Evolutionary conservation across 2,797 vertebrate genomes (phyloP).

Genomic region (Pelochelys cantorii): DNA sequence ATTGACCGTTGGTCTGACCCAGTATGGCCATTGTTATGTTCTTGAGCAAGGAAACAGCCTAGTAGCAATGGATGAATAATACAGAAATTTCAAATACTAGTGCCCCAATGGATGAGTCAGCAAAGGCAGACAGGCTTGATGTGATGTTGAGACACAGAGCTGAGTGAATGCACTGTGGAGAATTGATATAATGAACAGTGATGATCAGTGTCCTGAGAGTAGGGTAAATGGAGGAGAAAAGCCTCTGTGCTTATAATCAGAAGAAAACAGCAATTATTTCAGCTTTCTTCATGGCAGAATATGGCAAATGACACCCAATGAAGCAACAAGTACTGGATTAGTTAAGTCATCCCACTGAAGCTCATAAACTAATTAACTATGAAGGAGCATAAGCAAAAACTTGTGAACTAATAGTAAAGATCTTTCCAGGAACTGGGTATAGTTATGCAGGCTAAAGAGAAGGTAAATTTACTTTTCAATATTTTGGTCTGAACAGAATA

Average conservation of each 20-base stretch:
- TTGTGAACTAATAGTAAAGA: background rate
- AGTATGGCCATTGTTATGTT: no score
- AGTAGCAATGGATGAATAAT: background rate
- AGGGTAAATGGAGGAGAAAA: background rate
- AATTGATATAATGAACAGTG: slow-evolving; percentile 22
- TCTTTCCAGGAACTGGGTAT: background rate
- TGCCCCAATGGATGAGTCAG: background rate
- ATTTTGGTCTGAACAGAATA: background rate
- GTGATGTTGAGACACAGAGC: background rate
- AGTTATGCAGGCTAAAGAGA: background rate
- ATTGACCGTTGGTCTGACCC: no score
- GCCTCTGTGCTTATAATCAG: background rate
- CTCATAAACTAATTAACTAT: background rate
- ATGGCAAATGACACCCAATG: background rate
- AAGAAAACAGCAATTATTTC: slow-evolving; percentile 18
- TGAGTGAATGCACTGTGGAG: background rate
- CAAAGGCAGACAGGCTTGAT: background rate
- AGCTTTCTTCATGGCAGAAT: slow-evolving; percentile 7
- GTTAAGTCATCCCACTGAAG: slow-evolving; percentile 21
- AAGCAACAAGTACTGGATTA: background rate
- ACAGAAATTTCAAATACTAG: background rate
- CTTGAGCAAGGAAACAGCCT: background rate
- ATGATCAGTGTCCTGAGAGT: slow-evolving; percentile 17
- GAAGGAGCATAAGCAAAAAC: slow-evolving; percentile 10
- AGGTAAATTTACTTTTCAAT: background rate